These are phyloP conservation scores for Cerastis rubricosa DNA, from an alignment of 2,888 invertebrate genomes.

Conservation along the genomic window DNA sequence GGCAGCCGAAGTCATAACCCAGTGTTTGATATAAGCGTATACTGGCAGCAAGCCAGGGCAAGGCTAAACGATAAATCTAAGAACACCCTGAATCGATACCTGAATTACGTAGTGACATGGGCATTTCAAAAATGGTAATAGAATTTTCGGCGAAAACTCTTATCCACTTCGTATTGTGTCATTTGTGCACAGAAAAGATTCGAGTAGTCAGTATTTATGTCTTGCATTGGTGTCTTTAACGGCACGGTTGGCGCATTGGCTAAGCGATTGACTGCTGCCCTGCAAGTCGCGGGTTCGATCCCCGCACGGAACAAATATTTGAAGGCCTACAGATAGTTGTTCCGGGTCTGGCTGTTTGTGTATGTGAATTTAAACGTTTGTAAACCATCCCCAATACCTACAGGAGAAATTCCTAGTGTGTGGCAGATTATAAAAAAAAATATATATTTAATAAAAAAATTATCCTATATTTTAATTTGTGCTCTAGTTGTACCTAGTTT, in stretches of 20 bases:
- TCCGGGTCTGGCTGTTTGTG: too few relatives aligned
- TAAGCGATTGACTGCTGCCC: too few relatives aligned
- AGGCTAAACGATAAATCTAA: constrained; percentile 33
- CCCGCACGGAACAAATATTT: too few relatives aligned
- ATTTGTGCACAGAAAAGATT: not conserved
- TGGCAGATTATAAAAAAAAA: too few relatives aligned
- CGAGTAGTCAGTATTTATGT: not conserved
- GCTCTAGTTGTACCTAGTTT: not conserved
- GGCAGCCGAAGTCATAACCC: constrained; percentile 46
- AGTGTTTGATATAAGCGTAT: constrained; percentile 55
- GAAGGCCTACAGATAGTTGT: too few relatives aligned
- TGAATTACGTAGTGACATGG: constrained; percentile 14
- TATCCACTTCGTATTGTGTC: not conserved
- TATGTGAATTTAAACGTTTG: too few relatives aligned
- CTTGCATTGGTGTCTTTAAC: not conserved
- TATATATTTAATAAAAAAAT: too few relatives aligned
- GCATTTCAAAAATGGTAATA: constrained; percentile 8
- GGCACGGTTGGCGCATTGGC: too few relatives aligned
- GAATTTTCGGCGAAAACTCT: constrained; percentile 1
- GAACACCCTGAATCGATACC: constrained; percentile 45
- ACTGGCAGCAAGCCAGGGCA: constrained; percentile 63
- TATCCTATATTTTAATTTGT: too few relatives aligned
- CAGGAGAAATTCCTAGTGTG: too few relatives aligned
- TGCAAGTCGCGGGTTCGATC: too few relatives aligned
- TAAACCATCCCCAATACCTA: too few relatives aligned